Evolutionary conservation across 2,113 vertebrate genomes (phyloP).

Genomic region (Oxygymnocypris stewartii): DNA sequence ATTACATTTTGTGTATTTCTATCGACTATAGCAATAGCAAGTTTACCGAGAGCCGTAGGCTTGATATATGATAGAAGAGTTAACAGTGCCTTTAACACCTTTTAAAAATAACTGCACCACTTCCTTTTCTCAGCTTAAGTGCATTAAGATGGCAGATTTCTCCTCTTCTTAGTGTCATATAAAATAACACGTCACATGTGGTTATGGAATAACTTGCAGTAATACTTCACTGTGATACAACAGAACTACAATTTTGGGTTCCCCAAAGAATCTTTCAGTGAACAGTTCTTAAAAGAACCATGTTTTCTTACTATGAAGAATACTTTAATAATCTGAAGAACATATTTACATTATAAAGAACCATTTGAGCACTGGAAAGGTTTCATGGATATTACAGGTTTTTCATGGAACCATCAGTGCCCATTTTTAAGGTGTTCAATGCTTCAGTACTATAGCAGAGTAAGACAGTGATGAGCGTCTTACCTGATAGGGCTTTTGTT

Average conservation of each 20-base stretch:
- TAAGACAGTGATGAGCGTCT: constrained; percentile 11
- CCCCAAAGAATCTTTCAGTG: neutral
- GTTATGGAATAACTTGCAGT: neutral
- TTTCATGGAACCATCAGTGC: neutral
- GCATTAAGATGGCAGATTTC: neutral
- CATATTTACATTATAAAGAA: neutral
- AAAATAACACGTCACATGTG: neutral
- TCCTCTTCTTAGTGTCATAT: neutral
- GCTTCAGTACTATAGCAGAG: neutral
- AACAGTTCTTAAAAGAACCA: neutral
- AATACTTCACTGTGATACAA: neutral
- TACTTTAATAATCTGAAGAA: neutral
- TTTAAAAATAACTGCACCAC: neutral
- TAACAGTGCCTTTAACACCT: neutral
- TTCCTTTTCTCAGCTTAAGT: neutral
- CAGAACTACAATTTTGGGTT: neutral
- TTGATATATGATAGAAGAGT: neutral
- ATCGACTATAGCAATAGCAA: neutral
- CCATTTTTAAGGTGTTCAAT: neutral
- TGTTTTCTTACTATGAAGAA: too few species aligned
- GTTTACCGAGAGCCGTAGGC: neutral
- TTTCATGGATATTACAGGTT: neutral
- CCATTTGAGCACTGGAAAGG: neutral
- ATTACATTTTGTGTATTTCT: neutral
- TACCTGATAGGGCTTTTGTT: constrained; percentile 87